Evolutionary conservation across 1,140 invertebrate species (phyloP).

Genomic region (Drosophila ananassae): DNA sequence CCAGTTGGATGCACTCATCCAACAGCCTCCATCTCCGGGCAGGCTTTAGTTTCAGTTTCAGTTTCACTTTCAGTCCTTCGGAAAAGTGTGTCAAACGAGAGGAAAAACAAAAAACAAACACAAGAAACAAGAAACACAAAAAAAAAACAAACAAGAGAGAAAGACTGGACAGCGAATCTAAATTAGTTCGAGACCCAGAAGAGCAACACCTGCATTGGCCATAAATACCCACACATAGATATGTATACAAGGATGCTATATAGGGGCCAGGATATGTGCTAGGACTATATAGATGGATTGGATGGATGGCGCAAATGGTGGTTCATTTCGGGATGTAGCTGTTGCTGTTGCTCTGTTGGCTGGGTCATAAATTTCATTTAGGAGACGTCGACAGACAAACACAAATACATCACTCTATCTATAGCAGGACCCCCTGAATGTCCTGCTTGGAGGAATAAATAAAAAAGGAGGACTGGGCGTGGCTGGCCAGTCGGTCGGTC

Average conservation of each 20-base stretch:
- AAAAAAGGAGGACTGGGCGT: constrained; percentile 18
- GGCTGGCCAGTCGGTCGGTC: background rate
- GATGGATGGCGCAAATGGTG: constrained; percentile 26
- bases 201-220: constrained; percentile 35
- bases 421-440: constrained; percentile 1
- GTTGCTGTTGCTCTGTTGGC: background rate
- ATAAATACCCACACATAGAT: constrained; percentile 11
- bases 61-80: constrained; percentile 31
- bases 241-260: background rate
- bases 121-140: background rate
- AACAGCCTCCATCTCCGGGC: constrained; percentile 16
- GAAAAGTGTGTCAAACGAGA: constrained; percentile 31
- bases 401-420: constrained; percentile 49
- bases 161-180: constrained; percentile 32
- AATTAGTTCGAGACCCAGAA: constrained; percentile 31
- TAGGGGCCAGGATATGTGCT: background rate
- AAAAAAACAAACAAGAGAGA: background rate
- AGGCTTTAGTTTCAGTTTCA: constrained; percentile 38
- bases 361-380: constrained; percentile 50
- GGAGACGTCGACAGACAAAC: constrained; percentile 43
- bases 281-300: constrained; percentile 20
- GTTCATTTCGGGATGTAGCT: constrained; percentile 37
- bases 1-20: constrained; percentile 42
- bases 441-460: constrained; percentile 16
- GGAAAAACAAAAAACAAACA: background rate